Evolutionary conservation across 1,140 invertebrate genomes (phyloP).

Genomic region (Chironomus striatipennis): DNA sequence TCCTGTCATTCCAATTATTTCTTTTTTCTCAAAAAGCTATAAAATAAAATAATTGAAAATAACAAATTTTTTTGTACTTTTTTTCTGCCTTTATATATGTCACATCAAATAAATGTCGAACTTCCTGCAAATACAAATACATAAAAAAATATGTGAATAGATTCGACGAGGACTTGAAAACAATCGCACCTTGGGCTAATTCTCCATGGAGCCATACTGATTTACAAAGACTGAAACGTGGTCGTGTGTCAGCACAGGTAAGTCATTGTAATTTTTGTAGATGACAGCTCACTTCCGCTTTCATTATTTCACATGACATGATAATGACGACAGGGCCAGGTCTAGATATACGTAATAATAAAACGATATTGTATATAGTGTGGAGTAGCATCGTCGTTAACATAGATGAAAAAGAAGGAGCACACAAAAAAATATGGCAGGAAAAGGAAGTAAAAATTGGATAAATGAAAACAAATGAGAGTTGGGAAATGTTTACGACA

Average conservation of each 20-base stretch:
- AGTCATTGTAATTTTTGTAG: slow-evolving; percentile 27
- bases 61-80: too few species aligned
- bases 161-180: slow-evolving; percentile 59
- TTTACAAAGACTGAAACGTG: slow-evolving; percentile 64
- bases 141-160: slow-evolving; percentile 31
- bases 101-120: too few species aligned
- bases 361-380: too few species aligned
- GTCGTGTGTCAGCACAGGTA: slow-evolving; percentile 79
- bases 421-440: neutral
- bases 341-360: too few species aligned
- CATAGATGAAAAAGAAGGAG: neutral
- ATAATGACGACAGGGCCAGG: neutral
- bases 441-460: neutral
- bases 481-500: neutral
- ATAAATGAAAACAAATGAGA: slow-evolving; percentile 14
- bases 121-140: neutral
- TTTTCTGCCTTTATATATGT: too few species aligned
- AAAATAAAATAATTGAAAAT: too few species aligned
- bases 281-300: neutral
- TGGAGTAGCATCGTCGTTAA: neutral
- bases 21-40: too few species aligned
- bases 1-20: too few species aligned
- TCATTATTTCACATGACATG: neutral
- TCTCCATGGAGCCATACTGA: slow-evolving; percentile 78
- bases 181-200: slow-evolving; percentile 64